Conservation (phyloP, 2,888 invertebrate species). For the Coleophora flavipennella region DNA sequence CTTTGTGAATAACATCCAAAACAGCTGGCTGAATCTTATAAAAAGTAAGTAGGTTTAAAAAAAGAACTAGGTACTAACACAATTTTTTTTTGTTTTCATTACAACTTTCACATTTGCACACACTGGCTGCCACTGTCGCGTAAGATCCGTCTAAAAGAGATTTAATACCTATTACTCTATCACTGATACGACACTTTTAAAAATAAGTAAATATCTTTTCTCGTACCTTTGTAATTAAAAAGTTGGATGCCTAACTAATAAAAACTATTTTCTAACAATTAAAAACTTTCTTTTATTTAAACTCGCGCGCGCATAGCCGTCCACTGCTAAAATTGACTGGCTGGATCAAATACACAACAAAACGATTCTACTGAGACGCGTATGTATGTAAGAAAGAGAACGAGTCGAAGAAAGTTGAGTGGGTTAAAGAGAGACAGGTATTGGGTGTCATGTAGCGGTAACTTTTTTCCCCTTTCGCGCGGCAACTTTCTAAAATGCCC, state of each 20-base stretch:
- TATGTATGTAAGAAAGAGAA: conserved; percentile 37
- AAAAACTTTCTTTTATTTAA: conserved; percentile 7
- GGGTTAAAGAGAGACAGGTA: conserved; percentile 35
- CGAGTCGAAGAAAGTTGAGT: conserved; percentile 17
- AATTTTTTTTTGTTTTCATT: conserved; percentile 25
- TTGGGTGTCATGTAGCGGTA: conserved; percentile 47
- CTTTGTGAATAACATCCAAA: neutral
- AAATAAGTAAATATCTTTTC: too few relatives aligned
- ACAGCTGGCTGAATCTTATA: conserved; percentile 5
- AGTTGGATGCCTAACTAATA: too few relatives aligned
- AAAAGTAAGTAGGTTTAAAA: conserved; percentile 3
- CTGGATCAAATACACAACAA: too few relatives aligned
- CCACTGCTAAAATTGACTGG: conserved; percentile 33
- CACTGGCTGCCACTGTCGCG: conserved; percentile 13
- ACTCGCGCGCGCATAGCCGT: conserved; percentile 3
- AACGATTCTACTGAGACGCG: conserved; percentile 38
- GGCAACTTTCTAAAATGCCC: conserved; percentile 66
- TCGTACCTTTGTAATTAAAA: too few relatives aligned
- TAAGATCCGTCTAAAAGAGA: neutral
- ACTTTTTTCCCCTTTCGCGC: conserved; percentile 66
- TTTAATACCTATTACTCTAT: too few relatives aligned
- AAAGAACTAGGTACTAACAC: neutral
- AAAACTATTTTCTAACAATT: too few relatives aligned
- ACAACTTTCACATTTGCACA: conserved; percentile 57
- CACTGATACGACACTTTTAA: too few relatives aligned